Conservation (phyloP, 2,888 invertebrate genomes). For the Acleris literana region DNA sequence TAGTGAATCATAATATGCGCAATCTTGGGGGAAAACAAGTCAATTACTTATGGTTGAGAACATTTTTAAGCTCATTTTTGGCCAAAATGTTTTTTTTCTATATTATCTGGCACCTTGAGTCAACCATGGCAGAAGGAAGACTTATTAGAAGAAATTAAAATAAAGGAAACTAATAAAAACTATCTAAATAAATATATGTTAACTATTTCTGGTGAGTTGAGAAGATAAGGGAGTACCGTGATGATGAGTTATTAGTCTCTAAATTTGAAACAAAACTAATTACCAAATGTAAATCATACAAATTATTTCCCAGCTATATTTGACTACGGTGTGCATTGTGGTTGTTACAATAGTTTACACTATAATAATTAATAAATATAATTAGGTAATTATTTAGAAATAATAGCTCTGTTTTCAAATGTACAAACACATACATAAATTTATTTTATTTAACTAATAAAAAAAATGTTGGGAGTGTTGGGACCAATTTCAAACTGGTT, state of each 20-base stretch:
- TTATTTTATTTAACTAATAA: not conserved
- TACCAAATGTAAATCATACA: constrained; percentile 23
- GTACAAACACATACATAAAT: not conserved
- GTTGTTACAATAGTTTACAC: constrained; percentile 30
- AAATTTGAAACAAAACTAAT: constrained; percentile 19
- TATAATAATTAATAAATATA: constrained; percentile 28
- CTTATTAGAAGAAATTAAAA: constrained; percentile 14
- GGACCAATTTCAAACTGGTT: not conserved
- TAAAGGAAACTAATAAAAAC: constrained; percentile 25
- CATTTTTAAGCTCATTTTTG: not conserved
- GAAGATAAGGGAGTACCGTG: constrained; percentile 6
- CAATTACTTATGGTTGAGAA: not conserved
- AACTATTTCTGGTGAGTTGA: constrained; percentile 12
- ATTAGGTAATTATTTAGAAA: constrained; percentile 4
- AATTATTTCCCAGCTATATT: constrained; percentile 13
- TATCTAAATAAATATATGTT: constrained; percentile 15
- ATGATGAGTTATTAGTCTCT: constrained; percentile 7
- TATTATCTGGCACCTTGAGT: constrained; percentile 26
- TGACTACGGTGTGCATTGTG: constrained; percentile 37
- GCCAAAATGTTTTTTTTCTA: not conserved
- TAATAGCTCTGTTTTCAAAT: constrained; percentile 16
- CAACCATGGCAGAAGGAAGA: constrained; percentile 31
- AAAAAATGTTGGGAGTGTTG: not conserved
- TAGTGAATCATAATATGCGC: not conserved
- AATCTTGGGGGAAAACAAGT: not conserved